Conservation (phyloP, 2,797 vertebrate genomes). For the Champsocephalus gunnari region DNA sequence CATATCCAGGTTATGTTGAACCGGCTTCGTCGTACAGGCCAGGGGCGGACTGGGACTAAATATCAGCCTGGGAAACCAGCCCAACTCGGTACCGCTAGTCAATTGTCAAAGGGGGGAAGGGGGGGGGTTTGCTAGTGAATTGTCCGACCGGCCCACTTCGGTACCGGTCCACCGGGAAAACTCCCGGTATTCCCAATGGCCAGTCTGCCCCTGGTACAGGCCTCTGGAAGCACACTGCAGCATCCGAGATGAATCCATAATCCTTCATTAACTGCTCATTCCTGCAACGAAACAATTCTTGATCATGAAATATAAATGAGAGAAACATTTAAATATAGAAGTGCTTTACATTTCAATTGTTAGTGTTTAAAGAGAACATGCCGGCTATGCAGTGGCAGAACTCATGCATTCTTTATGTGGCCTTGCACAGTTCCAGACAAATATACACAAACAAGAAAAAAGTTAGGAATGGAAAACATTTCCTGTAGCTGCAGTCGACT, state of each 20-base stretch:
- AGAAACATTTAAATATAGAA: conserved; percentile 22
- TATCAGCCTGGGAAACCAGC: too few species aligned
- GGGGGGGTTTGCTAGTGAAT: too few species aligned
- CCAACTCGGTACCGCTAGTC: too few species aligned
- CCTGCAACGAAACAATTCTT: background rate
- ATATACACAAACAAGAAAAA: conserved; percentile 54
- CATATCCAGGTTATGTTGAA: too few species aligned
- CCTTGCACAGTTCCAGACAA: conserved; percentile 32
- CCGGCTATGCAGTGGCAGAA: conserved; percentile 30
- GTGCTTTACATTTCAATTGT: conserved; percentile 8
- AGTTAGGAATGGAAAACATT: conserved; percentile 24
- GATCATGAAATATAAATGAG: conserved; percentile 4
- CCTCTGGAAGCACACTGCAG: background rate
- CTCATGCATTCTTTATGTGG: conserved; percentile 66
- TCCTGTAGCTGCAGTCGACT: conserved; percentile 8
- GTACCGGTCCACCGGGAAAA: too few species aligned
- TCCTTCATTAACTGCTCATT: conserved; percentile 13
- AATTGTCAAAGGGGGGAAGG: too few species aligned
- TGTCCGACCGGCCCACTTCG: too few species aligned
- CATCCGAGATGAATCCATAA: conserved; percentile 3
- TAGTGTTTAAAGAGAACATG: conserved; percentile 42
- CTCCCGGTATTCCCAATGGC: too few species aligned
- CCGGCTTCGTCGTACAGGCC: too few species aligned
- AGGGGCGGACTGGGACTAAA: too few species aligned
- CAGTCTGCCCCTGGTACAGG: too few species aligned